A percentile compares a stretch with the other conserved stretches of the same genome.
These are phyloP conservation scores for Plemyria rubiginata DNA, from an alignment of 2,888 invertebrate genomes.

Conservation along the genomic window DNA sequence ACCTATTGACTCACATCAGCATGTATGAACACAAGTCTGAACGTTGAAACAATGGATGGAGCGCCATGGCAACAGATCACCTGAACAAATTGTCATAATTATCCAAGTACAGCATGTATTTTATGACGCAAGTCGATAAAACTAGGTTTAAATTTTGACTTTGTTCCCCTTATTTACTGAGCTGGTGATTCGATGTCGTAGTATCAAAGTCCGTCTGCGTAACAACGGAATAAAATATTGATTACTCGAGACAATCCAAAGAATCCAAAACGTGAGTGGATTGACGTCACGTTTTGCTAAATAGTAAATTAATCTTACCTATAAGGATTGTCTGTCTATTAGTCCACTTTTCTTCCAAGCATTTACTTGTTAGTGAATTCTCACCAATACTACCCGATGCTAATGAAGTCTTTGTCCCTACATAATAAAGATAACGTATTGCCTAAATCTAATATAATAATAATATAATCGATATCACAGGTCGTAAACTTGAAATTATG, in stretches of 20 bases:
- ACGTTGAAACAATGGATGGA: constrained; percentile 33
- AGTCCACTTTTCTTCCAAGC: no score
- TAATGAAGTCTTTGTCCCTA: no score
- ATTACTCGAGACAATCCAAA: background rate
- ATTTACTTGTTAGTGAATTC: no score
- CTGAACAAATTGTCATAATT: constrained; percentile 38
- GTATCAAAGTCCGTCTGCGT: background rate
- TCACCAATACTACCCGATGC: no score
- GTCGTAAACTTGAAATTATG: no score
- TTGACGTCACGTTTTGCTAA: no score
- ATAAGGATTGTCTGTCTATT: no score
- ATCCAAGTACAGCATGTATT: constrained; percentile 2
- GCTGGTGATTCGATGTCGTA: background rate
- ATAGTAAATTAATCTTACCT: no score
- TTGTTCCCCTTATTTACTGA: background rate
- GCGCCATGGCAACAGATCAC: constrained; percentile 37
- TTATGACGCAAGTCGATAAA: constrained; percentile 20
- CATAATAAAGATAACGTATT: no score
- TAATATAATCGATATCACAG: no score
- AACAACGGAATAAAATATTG: background rate
- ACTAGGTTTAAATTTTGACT: constrained; percentile 1
- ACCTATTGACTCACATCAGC: constrained; percentile 54
- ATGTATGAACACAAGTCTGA: constrained; percentile 29
- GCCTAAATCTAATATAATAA: no score
- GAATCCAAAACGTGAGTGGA: background rate